Percentiles rank a stretch among this genome's conserved stretches.
Conservation (phyloP, 2,888 invertebrate species). For the Aromia moschata region DNA sequence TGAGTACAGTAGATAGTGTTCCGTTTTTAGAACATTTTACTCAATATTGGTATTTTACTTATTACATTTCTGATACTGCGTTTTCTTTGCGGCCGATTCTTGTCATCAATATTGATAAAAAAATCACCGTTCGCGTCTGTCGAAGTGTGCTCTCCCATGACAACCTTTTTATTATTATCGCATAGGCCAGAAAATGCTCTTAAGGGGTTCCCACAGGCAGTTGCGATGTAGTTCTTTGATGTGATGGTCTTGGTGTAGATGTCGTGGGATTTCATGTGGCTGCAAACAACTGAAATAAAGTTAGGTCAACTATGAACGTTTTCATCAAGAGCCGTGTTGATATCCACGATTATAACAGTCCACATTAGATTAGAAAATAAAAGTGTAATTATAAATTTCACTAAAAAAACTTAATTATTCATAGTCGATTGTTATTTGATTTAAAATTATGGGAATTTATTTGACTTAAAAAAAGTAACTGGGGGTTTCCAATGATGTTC, state of each 20-base stretch:
- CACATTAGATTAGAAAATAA: no score
- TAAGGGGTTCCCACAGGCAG: slow-evolving; percentile 38
- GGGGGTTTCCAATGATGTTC: no score
- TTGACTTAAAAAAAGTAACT: no score
- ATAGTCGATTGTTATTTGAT: no score
- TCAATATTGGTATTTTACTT: neutral
- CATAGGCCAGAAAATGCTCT: slow-evolving; percentile 36
- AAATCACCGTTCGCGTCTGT: slow-evolving; percentile 33
- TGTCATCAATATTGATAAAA: slow-evolving; percentile 26
- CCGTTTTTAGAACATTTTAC: neutral
- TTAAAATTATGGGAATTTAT: no score
- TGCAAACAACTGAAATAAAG: slow-evolving; percentile 44
- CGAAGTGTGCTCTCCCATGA: slow-evolving; percentile 43
- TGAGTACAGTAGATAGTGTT: no score
- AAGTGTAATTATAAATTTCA: no score
- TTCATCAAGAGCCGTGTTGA: no score
- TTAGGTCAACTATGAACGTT: no score
- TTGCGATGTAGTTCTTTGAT: slow-evolving; percentile 35
- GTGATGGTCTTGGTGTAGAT: slow-evolving; percentile 41
- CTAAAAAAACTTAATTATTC: no score
- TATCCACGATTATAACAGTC: no score
- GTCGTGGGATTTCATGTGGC: slow-evolving; percentile 41
- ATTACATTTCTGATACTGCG: neutral
- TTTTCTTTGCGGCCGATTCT: slow-evolving; percentile 6
- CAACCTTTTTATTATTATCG: slow-evolving; percentile 33